These are phyloP conservation scores for Rhinogobio ventralis DNA, from an alignment of 2,797 vertebrate species.

Conservation along the genomic window DNA sequence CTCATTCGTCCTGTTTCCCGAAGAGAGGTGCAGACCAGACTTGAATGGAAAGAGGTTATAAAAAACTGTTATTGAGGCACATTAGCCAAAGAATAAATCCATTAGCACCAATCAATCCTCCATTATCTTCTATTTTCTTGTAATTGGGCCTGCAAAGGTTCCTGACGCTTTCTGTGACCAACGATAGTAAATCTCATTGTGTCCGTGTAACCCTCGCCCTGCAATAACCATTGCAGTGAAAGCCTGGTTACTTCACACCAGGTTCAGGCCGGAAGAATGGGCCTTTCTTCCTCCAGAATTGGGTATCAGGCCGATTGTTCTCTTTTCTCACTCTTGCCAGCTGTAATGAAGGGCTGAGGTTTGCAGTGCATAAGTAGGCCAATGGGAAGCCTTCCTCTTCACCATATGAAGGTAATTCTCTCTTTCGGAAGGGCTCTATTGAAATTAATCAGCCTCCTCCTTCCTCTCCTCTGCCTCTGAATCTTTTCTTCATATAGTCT, in stretches of 20 bases:
- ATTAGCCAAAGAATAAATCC: conserved; percentile 83
- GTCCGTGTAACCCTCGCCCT: conserved; percentile 43
- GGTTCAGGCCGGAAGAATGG: conserved; percentile 55
- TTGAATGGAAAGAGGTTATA: conserved; percentile 35
- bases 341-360: conserved; percentile 73
- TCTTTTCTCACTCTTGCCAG: conserved; percentile 68
- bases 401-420: conserved; percentile 64
- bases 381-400: conserved; percentile 65
- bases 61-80: conserved; percentile 73
- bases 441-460: conserved; percentile 72
- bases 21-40: conserved; percentile 23
- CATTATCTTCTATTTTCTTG: conserved; percentile 78
- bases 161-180: conserved; percentile 66
- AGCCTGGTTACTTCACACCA: conserved; percentile 59
- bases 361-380: conserved; percentile 54
- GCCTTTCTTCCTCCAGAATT: conserved; percentile 77
- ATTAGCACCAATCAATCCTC: conserved; percentile 87
- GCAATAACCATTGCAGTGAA: conserved; percentile 62
- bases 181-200: conserved; percentile 79
- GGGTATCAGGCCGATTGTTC: conserved; percentile 80
- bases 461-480: conserved; percentile 35
- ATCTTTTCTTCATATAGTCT: conserved; percentile 30
- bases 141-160: conserved; percentile 73
- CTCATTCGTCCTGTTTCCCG: conserved; percentile 64
- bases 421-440: conserved; percentile 76